These are phyloP conservation scores for Phaetusa simplex DNA, from an alignment of 2,113 vertebrate species.

Conservation along the genomic window DNA sequence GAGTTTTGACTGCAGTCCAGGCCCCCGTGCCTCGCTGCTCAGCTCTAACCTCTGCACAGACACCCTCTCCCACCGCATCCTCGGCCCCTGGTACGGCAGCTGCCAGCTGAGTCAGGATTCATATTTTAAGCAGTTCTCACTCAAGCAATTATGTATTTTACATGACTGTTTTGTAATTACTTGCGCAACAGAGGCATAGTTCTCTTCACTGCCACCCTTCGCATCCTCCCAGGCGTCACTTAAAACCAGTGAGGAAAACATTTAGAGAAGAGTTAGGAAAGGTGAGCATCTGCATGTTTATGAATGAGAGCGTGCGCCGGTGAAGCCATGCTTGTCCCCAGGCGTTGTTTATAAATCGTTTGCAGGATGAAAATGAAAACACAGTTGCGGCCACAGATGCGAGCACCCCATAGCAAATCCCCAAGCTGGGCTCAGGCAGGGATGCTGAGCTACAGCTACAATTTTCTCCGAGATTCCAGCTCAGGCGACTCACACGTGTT, in stretches of 20 bases:
- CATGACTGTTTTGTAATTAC: not conserved
- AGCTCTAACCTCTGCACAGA: not conserved
- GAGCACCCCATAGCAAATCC: not conserved
- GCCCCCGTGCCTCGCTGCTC: not conserved
- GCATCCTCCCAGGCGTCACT: not conserved
- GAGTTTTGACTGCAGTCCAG: not conserved
- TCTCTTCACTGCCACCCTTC: not conserved
- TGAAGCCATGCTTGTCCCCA: not conserved
- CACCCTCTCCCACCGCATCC: not conserved
- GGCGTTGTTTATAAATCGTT: not conserved
- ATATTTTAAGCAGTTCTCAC: not conserved
- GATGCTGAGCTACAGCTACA: not conserved
- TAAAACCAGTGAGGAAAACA: not conserved
- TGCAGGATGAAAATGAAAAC: not conserved
- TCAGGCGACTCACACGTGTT: fast-evolving
- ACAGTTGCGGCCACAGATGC: fast-evolving
- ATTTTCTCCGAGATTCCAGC: not conserved
- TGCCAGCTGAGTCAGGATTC: conserved; percentile 13
- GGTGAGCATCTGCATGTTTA: not conserved
- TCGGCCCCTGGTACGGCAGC: not conserved
- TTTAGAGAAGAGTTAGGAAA: not conserved
- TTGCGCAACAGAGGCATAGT: not conserved
- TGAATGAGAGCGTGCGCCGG: fast-evolving
- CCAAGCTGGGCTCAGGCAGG: not conserved
- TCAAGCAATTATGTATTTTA: conserved; percentile 2